Conservation (phyloP, 1,140 invertebrate genomes). For the Drosophila saltans region DNA sequence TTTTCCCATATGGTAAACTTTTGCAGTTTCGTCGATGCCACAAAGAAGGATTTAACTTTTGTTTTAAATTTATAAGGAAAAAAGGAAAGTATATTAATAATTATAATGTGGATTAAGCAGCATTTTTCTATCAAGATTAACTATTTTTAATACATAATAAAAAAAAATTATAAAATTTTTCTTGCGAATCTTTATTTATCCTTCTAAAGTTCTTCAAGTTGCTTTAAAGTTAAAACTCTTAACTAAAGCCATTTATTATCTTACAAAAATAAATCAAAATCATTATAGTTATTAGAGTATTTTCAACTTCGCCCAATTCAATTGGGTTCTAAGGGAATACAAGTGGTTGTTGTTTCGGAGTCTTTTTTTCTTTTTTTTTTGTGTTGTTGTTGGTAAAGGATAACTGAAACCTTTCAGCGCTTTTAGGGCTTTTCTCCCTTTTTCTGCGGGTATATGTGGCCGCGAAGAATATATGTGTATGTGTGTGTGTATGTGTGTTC, state of each 20-base stretch:
- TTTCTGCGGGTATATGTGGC: slow-evolving; percentile 19
- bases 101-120: too few relatives aligned
- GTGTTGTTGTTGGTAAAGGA: slow-evolving; percentile 21
- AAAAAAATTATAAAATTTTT: too few relatives aligned
- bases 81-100: too few relatives aligned
- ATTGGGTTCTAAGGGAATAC: background rate
- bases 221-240: too few relatives aligned
- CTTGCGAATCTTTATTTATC: too few relatives aligned
- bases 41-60: too few relatives aligned
- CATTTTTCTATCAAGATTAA: too few relatives aligned
- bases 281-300: slow-evolving; percentile 7
- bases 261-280: background rate
- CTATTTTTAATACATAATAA: too few relatives aligned
- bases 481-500: slow-evolving; percentile 36
- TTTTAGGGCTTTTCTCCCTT: slow-evolving; percentile 54
- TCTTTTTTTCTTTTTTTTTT: slow-evolving; percentile 27
- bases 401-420: slow-evolving; percentile 68
- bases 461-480: slow-evolving; percentile 46
- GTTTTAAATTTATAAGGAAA: too few relatives aligned
- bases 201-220: too few relatives aligned
- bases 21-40: too few relatives aligned
- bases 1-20: too few relatives aligned
- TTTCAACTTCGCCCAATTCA: slow-evolving; percentile 1
- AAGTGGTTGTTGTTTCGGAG: slow-evolving; percentile 19
- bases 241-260: background rate